These are phyloP conservation scores for Gnathonemus echidnorhynchus DNA, from an alignment of 2,113 vertebrate species.

Conservation along the genomic window DNA sequence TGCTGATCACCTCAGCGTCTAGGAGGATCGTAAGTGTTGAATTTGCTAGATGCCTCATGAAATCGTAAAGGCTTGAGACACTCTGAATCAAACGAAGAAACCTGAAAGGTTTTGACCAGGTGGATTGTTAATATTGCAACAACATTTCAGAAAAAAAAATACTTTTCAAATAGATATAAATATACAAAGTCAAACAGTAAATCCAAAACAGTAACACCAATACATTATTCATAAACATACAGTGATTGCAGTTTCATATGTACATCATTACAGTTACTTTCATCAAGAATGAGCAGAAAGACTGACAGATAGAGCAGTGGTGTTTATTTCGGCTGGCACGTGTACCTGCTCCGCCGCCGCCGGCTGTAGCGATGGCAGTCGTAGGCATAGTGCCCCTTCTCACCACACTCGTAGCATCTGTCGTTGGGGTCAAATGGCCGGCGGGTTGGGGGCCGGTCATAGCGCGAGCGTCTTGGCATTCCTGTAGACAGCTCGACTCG, in stretches of 20 bases:
- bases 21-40: slow-evolving; percentile 83
- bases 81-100: slow-evolving; percentile 94
- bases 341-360: slow-evolving; percentile 72
- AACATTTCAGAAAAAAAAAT: slow-evolving; percentile 63
- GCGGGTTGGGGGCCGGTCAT: slow-evolving; percentile 68
- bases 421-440: slow-evolving; percentile 79
- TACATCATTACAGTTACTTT: slow-evolving; percentile 21
- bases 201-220: slow-evolving; percentile 3
- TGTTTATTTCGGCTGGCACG: slow-evolving; percentile 30
- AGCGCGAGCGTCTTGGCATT: slow-evolving; percentile 75
- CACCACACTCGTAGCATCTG: slow-evolving; percentile 80
- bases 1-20: slow-evolving; percentile 87
- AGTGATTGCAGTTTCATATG: slow-evolving; percentile 3
- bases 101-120: slow-evolving; percentile 92
- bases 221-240: slow-evolving; percentile 12
- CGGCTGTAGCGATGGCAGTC: slow-evolving; percentile 79
- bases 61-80: slow-evolving; percentile 88
- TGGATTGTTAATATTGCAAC: slow-evolving; percentile 79
- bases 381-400: slow-evolving; percentile 84
- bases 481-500: slow-evolving; percentile 77
- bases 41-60: slow-evolving; percentile 92
- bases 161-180: slow-evolving; percentile 36
- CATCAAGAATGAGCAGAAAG: neutral
- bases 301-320: neutral
- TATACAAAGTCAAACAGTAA: slow-evolving; percentile 48